phyloP scores from a whole-genome alignment of 2,888 invertebrate species.

The Ypsolopha sequella region DNA sequence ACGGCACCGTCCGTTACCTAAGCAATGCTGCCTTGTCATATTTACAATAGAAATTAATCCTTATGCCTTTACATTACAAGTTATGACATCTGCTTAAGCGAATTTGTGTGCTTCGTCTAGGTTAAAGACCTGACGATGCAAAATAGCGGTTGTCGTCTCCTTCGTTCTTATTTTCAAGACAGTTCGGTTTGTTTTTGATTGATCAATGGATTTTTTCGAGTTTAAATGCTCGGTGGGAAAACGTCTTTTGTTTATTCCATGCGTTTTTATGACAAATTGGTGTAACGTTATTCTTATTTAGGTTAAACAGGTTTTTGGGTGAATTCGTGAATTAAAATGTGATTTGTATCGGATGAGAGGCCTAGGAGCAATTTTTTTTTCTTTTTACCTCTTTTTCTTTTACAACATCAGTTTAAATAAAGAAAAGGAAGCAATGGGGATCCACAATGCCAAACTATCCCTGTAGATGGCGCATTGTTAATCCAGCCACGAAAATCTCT shows the following conservation, averaged over 20 bases:
- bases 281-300: background rate
- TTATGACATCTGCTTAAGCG: background rate
- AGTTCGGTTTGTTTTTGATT: background rate
- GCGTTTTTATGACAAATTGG: background rate
- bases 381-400: no score
- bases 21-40: constrained; percentile 7
- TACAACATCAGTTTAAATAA: no score
- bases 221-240: background rate
- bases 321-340: no score
- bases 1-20: constrained; percentile 4
- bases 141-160: background rate
- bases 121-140: background rate
- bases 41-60: constrained; percentile 4
- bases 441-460: no score
- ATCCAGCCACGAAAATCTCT: no score
- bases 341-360: no score
- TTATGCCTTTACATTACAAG: background rate
- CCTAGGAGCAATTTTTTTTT: no score
- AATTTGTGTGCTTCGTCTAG: background rate
- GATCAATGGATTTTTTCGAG: background rate
- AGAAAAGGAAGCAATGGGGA: no score
- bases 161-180: background rate
- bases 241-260: background rate
- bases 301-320: background rate
- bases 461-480: no score